Evolutionary conservation across 2,888 invertebrate genomes (phyloP).

Genomic region (Pristionchus japonicus): DNA sequence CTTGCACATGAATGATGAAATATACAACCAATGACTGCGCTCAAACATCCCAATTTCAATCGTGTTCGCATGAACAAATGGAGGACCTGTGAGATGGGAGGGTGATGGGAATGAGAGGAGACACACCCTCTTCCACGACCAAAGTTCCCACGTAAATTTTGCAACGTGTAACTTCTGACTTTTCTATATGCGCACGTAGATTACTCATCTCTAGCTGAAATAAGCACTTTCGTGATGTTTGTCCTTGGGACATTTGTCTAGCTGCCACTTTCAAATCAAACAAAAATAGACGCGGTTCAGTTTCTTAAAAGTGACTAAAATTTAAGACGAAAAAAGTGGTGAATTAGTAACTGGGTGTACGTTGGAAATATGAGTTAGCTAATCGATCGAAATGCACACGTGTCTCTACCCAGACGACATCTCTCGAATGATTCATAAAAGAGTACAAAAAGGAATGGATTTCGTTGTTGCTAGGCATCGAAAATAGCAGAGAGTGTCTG

Average conservation of each 20-base stretch:
- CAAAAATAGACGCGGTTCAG: no score
- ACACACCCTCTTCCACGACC: neutral
- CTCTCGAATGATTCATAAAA: neutral
- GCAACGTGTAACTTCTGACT: neutral
- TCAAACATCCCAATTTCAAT: no score
- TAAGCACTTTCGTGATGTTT: neutral
- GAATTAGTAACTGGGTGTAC: no score
- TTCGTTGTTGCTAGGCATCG: neutral
- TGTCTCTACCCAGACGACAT: neutral
- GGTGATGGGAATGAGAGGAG: neutral
- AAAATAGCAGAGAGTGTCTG: neutral
- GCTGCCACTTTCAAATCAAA: no score
- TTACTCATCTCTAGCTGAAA: neutral
- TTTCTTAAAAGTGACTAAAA: no score
- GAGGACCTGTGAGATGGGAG: neutral
- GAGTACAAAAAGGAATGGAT: neutral
- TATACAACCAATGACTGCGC: no score
- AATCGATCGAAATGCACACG: neutral
- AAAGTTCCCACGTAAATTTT: neutral
- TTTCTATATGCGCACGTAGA: neutral
- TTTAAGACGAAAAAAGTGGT: no score
- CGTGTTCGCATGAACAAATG: no score
- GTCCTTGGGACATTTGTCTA: no score
- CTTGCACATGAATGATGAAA: no score
- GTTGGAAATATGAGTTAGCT: no score